A percentile compares a stretch with the other conserved stretches of the same genome.
phyloP scores from a whole-genome alignment of 2,888 invertebrate genomes.

The Leptinotarsa juncta region DNA sequence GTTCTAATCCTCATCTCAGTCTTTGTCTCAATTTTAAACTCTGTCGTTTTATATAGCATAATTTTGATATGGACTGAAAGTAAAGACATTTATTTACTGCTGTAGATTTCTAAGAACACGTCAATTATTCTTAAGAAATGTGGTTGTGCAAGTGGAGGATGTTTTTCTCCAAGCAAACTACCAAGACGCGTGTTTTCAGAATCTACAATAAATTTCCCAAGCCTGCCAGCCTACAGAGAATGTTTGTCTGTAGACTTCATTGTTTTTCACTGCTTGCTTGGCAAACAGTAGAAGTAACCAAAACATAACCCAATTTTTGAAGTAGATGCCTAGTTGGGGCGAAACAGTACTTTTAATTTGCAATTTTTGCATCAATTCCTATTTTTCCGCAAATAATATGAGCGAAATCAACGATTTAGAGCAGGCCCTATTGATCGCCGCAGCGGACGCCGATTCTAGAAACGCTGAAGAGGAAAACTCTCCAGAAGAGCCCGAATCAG shows the following conservation, averaged over 20 bases:
- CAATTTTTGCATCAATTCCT: neutral
- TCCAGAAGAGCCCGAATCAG: constrained; percentile 32
- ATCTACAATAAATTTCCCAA: too few relatives aligned
- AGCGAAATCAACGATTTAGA: constrained; percentile 60
- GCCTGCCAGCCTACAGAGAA: too few relatives aligned
- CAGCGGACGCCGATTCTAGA: constrained; percentile 62
- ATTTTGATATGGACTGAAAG: too few relatives aligned
- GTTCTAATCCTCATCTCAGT: too few relatives aligned
- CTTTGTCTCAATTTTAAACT: too few relatives aligned
- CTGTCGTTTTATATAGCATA: too few relatives aligned
- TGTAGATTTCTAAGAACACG: too few relatives aligned
- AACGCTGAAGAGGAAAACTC: constrained; percentile 52
- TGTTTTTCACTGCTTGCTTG: neutral
- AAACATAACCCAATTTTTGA: neutral
- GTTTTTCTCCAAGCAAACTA: too few relatives aligned
- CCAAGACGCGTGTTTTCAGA: too few relatives aligned
- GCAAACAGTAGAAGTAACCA: neutral
- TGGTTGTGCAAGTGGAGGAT: too few relatives aligned
- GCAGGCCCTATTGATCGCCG: constrained; percentile 60
- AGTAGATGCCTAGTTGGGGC: neutral
- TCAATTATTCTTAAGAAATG: too few relatives aligned
- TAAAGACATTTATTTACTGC: too few relatives aligned
- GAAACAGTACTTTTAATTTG: neutral
- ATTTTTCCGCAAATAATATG: constrained; percentile 33
- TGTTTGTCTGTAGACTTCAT: neutral